phyloP scores from a whole-genome alignment of 1,140 invertebrate genomes.

The Drosophila busckii region DNA sequence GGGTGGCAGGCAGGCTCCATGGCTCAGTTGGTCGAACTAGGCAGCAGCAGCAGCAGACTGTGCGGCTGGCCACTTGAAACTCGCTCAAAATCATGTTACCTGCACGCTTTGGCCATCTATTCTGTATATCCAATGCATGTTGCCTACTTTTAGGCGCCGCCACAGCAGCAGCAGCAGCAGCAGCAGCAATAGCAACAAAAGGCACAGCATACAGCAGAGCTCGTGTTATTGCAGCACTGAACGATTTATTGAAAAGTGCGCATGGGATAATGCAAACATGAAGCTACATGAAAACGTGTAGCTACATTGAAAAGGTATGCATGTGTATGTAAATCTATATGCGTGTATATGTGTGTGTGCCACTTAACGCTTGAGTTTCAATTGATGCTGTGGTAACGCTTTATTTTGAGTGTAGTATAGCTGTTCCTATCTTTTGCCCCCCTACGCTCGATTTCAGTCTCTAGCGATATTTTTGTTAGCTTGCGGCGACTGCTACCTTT shows the following conservation, averaged over 20 bases:
- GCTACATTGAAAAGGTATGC: constrained; percentile 68
- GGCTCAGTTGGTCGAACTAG: neutral
- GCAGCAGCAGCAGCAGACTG: neutral
- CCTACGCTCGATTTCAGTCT: neutral
- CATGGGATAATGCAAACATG: constrained; percentile 10
- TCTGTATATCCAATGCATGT: constrained; percentile 28
- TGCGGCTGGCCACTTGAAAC: constrained; percentile 48
- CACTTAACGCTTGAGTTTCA: constrained; percentile 61
- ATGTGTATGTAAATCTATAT: constrained; percentile 14
- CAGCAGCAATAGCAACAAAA: too few species aligned
- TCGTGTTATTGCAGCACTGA: constrained; percentile 65
- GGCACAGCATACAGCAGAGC: too few species aligned
- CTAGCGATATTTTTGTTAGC: constrained; percentile 11
- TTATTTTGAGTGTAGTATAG: constrained; percentile 60
- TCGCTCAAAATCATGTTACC: constrained; percentile 65
- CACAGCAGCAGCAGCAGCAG: too few species aligned
- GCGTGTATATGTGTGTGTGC: constrained; percentile 8
- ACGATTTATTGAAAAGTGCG: constrained; percentile 71
- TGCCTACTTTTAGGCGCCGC: constrained; percentile 55
- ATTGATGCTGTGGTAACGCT: constrained; percentile 72
- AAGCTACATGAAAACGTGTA: constrained; percentile 28
- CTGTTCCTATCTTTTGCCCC: neutral
- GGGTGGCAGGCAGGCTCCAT: neutral
- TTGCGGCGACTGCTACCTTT: constrained; percentile 11
- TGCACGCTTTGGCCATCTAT: constrained; percentile 64